Percentiles rank a stretch among this genome's conserved stretches.
Conservation (phyloP, 2,888 invertebrate genomes). For the Stictocephala bisonia region DNA sequence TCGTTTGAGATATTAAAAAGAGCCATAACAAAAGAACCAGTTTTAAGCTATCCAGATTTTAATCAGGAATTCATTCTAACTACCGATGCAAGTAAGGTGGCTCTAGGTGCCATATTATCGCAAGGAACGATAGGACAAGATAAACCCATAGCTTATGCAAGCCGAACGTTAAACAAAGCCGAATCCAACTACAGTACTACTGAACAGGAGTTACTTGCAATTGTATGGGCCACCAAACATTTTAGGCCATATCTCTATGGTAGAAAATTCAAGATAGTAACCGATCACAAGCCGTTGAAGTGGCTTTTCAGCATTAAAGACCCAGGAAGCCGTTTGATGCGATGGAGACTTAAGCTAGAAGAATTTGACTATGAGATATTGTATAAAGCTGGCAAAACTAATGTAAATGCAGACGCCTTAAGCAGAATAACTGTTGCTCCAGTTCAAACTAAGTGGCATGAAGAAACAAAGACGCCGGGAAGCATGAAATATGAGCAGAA, state of each 20-base stretch:
- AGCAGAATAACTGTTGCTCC: no score
- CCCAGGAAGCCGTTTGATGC: not conserved
- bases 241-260: conserved; percentile 56
- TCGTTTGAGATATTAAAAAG: not conserved
- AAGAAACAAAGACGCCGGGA: no score
- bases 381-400: not conserved
- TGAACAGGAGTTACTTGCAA: not conserved
- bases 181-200: not conserved
- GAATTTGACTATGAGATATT: not conserved
- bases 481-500: no score
- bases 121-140: not conserved
- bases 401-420: not conserved
- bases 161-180: not conserved
- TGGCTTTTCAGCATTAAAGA: conserved; percentile 59
- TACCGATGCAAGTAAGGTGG: not conserved
- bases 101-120: not conserved
- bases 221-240: not conserved
- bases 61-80: not conserved
- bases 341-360: not conserved
- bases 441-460: no score
- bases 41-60: not conserved
- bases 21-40: not conserved
- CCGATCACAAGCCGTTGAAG: conserved; percentile 63
- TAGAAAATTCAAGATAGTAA: conserved; percentile 62
- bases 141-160: not conserved